A percentile compares a stretch with the other conserved stretches of the same genome.
These are phyloP conservation scores for Balaeniceps rex DNA, from an alignment of 2,113 vertebrate species.

Conservation along the genomic window DNA sequence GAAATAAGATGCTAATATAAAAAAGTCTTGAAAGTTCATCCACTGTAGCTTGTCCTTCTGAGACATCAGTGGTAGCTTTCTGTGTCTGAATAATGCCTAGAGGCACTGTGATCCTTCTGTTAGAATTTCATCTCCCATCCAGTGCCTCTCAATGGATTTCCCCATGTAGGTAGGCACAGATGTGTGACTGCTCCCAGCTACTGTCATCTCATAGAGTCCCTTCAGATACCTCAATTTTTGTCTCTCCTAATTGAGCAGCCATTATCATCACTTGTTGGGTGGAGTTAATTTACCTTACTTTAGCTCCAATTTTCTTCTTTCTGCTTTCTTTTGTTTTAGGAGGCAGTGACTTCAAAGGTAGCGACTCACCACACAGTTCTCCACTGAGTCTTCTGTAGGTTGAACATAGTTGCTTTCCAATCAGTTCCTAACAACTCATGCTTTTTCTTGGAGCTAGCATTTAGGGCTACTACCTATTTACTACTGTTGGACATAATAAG, in stretches of 20 bases:
- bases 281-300: neutral
- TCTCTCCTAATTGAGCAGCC: neutral
- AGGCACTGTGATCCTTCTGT: neutral
- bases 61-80: neutral
- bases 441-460: neutral
- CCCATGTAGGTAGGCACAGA: neutral
- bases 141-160: neutral
- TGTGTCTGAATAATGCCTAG: neutral
- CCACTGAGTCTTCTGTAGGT: neutral
- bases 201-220: neutral
- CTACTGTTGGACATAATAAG: neutral
- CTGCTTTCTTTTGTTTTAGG: neutral
- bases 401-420: neutral
- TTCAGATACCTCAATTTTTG: neutral
- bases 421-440: neutral
- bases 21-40: neutral
- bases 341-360: neutral
- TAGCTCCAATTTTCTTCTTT: neutral
- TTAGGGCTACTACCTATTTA: neutral
- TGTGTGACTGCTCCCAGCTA: neutral
- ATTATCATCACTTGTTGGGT: rapidly evolving
- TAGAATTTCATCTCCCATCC: neutral
- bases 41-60: neutral
- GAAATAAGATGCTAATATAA: neutral
- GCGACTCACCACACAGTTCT: neutral